Percentiles rank a stretch among this genome's conserved stretches.
These are phyloP conservation scores for Scaptomyza caliginosa DNA, from an alignment of 2,888 invertebrate species.

Conservation along the genomic window DNA sequence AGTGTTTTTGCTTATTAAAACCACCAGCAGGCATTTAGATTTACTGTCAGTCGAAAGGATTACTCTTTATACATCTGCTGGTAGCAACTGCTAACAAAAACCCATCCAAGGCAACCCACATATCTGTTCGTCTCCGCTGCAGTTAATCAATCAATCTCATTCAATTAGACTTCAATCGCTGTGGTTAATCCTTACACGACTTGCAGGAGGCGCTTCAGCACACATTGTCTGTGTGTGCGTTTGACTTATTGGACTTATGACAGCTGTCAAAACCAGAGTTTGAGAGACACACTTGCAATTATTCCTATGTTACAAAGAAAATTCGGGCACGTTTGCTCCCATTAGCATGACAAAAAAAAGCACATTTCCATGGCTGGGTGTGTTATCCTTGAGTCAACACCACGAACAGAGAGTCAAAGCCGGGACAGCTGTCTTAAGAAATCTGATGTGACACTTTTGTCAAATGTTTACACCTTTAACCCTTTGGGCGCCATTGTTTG, in stretches of 20 bases:
- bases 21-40: not conserved
- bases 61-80: constrained; percentile 27
- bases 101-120: constrained; percentile 47
- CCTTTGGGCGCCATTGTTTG: constrained; percentile 63
- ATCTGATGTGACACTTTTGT: constrained; percentile 76
- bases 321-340: constrained; percentile 14
- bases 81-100: constrained; percentile 27
- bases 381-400: constrained; percentile 31
- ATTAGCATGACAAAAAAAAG: constrained; percentile 55
- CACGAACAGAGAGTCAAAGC: constrained; percentile 8
- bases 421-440: constrained; percentile 57
- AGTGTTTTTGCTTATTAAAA: not conserved
- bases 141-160: constrained; percentile 57
- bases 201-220: constrained; percentile 42
- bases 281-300: constrained; percentile 54
- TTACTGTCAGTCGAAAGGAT: constrained; percentile 16
- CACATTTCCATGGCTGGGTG: constrained; percentile 23
- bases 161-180: constrained; percentile 49
- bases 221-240: constrained; percentile 46
- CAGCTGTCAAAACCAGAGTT: constrained; percentile 77
- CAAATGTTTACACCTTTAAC: constrained; percentile 81
- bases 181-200: constrained; percentile 53
- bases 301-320: constrained; percentile 3
- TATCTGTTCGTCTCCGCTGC: constrained; percentile 5
- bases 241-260: constrained; percentile 80